Evolutionary conservation across 1,140 invertebrate species (phyloP), one percentile per base, ranked within the genome.

Genomic region (Nomia melanderi): DNA sequence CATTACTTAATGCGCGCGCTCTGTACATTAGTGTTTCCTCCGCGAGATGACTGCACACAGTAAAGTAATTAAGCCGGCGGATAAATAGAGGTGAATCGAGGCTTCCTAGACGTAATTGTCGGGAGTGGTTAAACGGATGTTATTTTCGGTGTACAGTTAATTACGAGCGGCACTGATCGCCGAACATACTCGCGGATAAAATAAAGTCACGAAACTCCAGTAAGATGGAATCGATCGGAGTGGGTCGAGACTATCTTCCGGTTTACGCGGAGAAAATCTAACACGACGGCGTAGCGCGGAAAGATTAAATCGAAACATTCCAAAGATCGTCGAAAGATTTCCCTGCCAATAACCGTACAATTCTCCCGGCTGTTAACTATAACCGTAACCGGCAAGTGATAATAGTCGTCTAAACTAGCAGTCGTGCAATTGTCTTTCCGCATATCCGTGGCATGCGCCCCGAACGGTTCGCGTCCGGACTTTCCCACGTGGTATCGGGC

Each of bases 401-500:
- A 67, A 36, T 44, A 57, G 56, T 57, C 53, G 50, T 31, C 56
- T 44, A 57, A 67, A 67, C 17, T 47, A 31, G 29, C 14, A 33
- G 53, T 9, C 11, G n/a, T 54, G 14, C 1, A 66, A 74, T 74
- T 56, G 62, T 33, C 27, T 44, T 14, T 33, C 11, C 9, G 6
- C 9, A 8, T n/a, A 47, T n/a, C 31, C 29, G 50, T 11, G 39
- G 39, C 27, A 29, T 54, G 29, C 20, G n/a, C 31, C 17, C 1
- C 41, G 44, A 70, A 9, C 17, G 39, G 31, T 4, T 11, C 4
- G 33, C 11, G 1, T 14, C 36, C n/a, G 23, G 17, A n/a, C 9
- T 67, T 67, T 27, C 23, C 39, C 64, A n/a, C 41, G 72, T 67
- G 63, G 20, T 66, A 44, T 4, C 59, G 33, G 20, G 47, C 31